phyloP scores from a whole-genome alignment of 1,140 invertebrate genomes.

The Aradophagus sp. region DNA sequence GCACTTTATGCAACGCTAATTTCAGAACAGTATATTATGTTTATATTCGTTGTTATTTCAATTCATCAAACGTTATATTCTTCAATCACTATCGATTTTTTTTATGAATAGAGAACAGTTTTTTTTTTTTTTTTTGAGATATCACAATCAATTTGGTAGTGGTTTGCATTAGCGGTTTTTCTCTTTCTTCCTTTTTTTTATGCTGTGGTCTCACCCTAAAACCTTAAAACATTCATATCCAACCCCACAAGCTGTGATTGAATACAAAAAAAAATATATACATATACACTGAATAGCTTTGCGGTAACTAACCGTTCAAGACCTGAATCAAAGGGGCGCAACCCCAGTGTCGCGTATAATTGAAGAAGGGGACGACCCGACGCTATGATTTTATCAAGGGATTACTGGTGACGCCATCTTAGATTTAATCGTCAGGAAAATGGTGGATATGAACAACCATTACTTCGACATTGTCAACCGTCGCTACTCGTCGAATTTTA shows the following conservation, averaged over 20 bases:
- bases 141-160: conserved; percentile 50
- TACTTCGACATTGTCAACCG: conserved; percentile 37
- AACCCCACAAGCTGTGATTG: conserved; percentile 53
- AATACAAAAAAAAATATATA: conserved; percentile 56
- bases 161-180: conserved; percentile 23
- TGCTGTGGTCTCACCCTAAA: conserved; percentile 41
- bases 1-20: no score
- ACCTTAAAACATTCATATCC: conserved; percentile 57
- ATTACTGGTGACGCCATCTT: conserved; percentile 69
- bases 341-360: conserved; percentile 65
- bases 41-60: no score
- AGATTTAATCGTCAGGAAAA: conserved; percentile 72
- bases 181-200: conserved; percentile 30
- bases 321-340: conserved; percentile 62
- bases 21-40: no score
- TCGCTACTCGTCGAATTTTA: conserved; percentile 22
- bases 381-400: conserved; percentile 52
- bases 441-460: conserved; percentile 63
- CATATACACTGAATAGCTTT: conserved; percentile 60
- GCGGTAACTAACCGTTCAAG: conserved; percentile 63
- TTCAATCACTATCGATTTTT: background rate
- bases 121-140: conserved; percentile 32
- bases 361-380: conserved; percentile 60
- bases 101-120: conserved; percentile 11
- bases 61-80: no score